A percentile compares a stretch with the other conserved stretches of the same genome.
Evolutionary conservation across 2,888 invertebrate species (phyloP).

Genomic region (Allygus modestus): DNA sequence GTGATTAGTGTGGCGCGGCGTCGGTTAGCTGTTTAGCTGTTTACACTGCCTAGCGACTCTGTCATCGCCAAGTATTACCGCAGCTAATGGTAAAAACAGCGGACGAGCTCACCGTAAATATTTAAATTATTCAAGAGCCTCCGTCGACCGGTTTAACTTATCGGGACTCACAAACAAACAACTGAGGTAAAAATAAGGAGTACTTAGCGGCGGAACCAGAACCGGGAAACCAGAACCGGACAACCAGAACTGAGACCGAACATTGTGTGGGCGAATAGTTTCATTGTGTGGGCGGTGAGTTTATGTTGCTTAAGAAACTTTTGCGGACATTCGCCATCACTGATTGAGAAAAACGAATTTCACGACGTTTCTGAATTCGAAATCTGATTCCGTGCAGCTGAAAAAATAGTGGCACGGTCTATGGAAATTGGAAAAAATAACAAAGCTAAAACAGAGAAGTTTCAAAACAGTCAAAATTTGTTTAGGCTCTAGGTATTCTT

Average conservation of each 20-base stretch:
- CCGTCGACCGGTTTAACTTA: constrained; percentile 51
- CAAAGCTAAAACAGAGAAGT: no score
- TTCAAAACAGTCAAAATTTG: no score
- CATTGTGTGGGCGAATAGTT: not conserved
- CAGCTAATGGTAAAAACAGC: constrained; percentile 14
- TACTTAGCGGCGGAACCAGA: constrained; percentile 14
- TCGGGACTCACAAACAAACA: constrained; percentile 43
- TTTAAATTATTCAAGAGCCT: constrained; percentile 49
- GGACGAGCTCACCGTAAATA: not conserved
- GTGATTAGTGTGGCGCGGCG: no score
- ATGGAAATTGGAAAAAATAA: no score
- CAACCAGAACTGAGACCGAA: not conserved
- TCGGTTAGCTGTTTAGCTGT: not conserved
- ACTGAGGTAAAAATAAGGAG: constrained; percentile 36
- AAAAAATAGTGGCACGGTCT: no score
- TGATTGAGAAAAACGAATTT: no score
- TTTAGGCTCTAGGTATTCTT: no score
- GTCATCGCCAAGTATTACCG: constrained; percentile 22
- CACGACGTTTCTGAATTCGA: no score
- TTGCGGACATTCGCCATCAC: no score
- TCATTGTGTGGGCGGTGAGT: no score
- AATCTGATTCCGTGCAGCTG: no score
- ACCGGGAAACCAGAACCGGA: not conserved
- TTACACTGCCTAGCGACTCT: not conserved
- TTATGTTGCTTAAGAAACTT: no score